phyloP scores from a whole-genome alignment of 2,888 invertebrate genomes.

The Steinernema carpocapsae region DNA sequence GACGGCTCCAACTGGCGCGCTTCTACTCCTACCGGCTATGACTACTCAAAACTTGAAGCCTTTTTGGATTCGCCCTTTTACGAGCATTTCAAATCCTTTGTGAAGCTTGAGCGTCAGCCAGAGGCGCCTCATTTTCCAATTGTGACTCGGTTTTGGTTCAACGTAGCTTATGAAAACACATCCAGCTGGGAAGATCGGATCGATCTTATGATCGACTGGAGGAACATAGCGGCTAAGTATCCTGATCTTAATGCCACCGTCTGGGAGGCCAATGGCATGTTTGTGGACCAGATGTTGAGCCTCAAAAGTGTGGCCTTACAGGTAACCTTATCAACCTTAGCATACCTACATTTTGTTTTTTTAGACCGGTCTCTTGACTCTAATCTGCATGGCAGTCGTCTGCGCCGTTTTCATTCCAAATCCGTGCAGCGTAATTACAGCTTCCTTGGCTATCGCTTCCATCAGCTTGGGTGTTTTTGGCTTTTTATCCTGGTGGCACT shows the following conservation, averaged over 20 bases:
- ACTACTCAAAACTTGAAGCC: slow-evolving; percentile 47
- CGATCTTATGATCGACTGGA: slow-evolving; percentile 64
- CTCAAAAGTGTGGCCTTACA: slow-evolving; percentile 62
- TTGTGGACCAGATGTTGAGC: slow-evolving; percentile 68
- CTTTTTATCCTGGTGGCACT: slow-evolving; percentile 64
- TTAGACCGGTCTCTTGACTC: slow-evolving; percentile 58
- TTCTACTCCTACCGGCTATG: slow-evolving; percentile 41
- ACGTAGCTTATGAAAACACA: slow-evolving; percentile 62
- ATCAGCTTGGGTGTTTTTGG: slow-evolving; percentile 71
- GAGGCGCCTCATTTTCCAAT: slow-evolving; percentile 1
- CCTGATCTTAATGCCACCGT: slow-evolving; percentile 63
- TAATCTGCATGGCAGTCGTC: slow-evolving; percentile 66
- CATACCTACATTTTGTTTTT: slow-evolving; percentile 3
- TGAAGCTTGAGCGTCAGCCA: slow-evolving; percentile 42
- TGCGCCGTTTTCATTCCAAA: slow-evolving; percentile 67
- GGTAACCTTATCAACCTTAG: slow-evolving; percentile 37
- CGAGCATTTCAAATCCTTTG: slow-evolving; percentile 62
- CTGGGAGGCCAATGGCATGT: slow-evolving; percentile 63
- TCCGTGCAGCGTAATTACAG: slow-evolving; percentile 61
- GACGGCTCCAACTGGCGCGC: slow-evolving; percentile 6
- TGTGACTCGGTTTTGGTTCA: slow-evolving; percentile 56
- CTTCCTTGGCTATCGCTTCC: slow-evolving; percentile 62
- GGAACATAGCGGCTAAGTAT: slow-evolving; percentile 54
- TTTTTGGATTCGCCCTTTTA: slow-evolving; percentile 65
- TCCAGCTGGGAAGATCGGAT: slow-evolving; percentile 65